Evolutionary conservation across 2,888 invertebrate species (phyloP).

Genomic region (Troides helena): DNA sequence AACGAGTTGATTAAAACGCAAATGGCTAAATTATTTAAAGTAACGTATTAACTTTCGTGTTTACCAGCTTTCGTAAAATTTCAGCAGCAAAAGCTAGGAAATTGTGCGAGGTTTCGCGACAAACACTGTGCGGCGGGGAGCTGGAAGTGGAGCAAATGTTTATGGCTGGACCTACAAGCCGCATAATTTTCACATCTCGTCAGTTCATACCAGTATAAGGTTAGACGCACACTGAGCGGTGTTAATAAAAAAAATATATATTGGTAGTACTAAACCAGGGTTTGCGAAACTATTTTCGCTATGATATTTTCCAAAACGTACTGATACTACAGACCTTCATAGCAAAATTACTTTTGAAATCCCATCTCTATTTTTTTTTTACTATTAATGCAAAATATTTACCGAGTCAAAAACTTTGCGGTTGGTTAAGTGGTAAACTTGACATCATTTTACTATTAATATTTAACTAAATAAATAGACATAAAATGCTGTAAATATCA

Average conservation of each 20-base stretch:
- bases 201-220: conserved; percentile 31
- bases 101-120: conserved; percentile 16
- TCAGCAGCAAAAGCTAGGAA: not conserved
- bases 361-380: too few species aligned
- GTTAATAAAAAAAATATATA: not conserved
- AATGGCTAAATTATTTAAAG: conserved; percentile 7
- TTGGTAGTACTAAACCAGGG: too few species aligned
- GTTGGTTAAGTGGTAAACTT: too few species aligned
- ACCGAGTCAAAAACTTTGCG: too few species aligned
- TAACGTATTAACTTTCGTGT: conserved; percentile 11
- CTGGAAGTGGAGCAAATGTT: conserved; percentile 40
- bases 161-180: conserved; percentile 46
- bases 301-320: too few species aligned
- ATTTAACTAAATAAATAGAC: too few species aligned
- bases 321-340: too few species aligned
- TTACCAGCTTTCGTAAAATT: conserved; percentile 9
- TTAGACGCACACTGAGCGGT: conserved; percentile 22
- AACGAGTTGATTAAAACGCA: conserved; percentile 3
- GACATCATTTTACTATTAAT: too few species aligned
- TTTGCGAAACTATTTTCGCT: too few species aligned
- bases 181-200: conserved; percentile 61
- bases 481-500: too few species aligned
- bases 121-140: conserved; percentile 18
- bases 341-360: too few species aligned
- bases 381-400: too few species aligned